Conservation (phyloP, 2,888 invertebrate species). For the Apotomis betuletana region DNA sequence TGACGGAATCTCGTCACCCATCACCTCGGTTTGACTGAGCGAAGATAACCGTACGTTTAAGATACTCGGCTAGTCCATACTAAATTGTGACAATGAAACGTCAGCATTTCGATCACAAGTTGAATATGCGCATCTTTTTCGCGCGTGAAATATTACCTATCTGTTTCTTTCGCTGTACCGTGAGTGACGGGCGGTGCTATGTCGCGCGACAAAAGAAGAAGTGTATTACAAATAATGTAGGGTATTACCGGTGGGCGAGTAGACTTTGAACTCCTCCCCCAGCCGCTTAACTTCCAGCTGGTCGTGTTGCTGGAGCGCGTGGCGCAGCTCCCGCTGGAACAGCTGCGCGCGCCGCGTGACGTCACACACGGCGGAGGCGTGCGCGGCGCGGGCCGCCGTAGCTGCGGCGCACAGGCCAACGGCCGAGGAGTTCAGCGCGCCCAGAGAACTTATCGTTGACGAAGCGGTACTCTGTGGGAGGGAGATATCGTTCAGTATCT, state of each 20-base stretch:
- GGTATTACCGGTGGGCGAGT: slow-evolving; percentile 74
- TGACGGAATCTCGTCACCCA: too few species aligned
- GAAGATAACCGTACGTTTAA: too few species aligned
- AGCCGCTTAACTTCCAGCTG: slow-evolving; percentile 61
- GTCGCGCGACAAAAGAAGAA: too few species aligned
- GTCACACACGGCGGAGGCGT: neutral
- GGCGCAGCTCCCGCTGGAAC: slow-evolving; percentile 44
- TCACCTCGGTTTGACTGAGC: too few species aligned
- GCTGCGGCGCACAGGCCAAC: neutral
- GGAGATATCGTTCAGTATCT: neutral
- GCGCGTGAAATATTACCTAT: too few species aligned
- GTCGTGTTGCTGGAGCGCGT: slow-evolving; percentile 47
- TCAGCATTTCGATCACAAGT: too few species aligned
- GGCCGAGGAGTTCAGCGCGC: neutral
- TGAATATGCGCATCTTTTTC: too few species aligned
- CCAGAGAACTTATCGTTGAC: slow-evolving; percentile 38
- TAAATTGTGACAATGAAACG: too few species aligned
- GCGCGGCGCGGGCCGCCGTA: neutral
- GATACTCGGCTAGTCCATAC: too few species aligned
- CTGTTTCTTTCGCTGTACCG: too few species aligned
- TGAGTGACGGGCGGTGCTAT: too few species aligned
- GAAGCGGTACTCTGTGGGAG: slow-evolving; percentile 49
- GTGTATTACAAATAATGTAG: too few species aligned
- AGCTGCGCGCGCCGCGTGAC: slow-evolving; percentile 35
- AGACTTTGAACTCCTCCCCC: slow-evolving; percentile 63